A percentile compares a stretch with the other conserved stretches of the same genome.
Evolutionary conservation across 1,140 invertebrate genomes (phyloP).

Genomic region (Geopemphigus sp.): DNA sequence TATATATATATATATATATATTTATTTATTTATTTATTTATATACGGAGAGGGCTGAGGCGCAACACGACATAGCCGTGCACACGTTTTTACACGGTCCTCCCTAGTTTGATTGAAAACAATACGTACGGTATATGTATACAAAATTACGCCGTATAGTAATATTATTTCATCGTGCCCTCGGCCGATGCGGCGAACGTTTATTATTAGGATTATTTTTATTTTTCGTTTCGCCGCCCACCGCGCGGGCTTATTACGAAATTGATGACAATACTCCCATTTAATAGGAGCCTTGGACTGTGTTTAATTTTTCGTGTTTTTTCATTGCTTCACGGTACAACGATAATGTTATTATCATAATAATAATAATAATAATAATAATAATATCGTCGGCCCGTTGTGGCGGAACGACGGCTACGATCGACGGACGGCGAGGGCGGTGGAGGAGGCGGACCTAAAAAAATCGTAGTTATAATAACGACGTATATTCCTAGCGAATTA

Average conservation of each 20-base stretch:
- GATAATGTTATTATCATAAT: conserved; percentile 41
- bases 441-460: neutral
- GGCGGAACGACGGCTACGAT: conserved; percentile 19
- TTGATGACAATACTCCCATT: conserved; percentile 28
- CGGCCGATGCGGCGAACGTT: neutral
- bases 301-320: conserved; percentile 40
- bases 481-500: neutral
- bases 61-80: neutral
- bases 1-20: neutral
- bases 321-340: conserved; percentile 36
- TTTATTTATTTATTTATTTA: neutral
- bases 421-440: neutral
- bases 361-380: neutral
- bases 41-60: neutral
- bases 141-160: neutral
- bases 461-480: conserved; percentile 6
- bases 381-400: neutral
- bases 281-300: conserved; percentile 39
- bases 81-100: neutral
- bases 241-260: conserved; percentile 24
- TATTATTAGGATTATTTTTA: neutral
- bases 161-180: conserved; percentile 2
- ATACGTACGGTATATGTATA: too few species aligned
- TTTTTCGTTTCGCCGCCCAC: neutral
- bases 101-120: conserved; percentile 8